Conservation (phyloP, 2,797 vertebrate species). For the Enteromius viviparus region DNA sequence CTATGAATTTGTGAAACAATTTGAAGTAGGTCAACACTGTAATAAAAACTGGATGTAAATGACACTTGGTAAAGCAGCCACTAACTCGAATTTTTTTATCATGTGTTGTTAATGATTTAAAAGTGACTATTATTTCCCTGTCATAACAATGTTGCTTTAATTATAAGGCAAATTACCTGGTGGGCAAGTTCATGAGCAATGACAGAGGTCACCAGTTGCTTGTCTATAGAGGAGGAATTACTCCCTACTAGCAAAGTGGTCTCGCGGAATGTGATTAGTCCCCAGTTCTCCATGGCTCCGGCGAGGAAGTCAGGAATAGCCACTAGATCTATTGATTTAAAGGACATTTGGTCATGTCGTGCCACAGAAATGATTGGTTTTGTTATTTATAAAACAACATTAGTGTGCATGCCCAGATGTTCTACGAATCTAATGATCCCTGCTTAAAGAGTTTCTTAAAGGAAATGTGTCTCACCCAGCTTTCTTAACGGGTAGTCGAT, state of each 20-base stretch:
- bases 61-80: background rate
- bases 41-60: background rate
- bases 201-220: conserved; percentile 86
- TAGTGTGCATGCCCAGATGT: background rate
- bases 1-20: background rate
- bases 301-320: conserved; percentile 94
- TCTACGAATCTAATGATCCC: background rate
- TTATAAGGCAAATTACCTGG: conserved; percentile 81
- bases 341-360: conserved; percentile 12
- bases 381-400: background rate
- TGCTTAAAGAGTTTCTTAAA: conserved; percentile 15
- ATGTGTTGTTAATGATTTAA: background rate
- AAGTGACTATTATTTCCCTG: background rate
- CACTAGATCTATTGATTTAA: conserved; percentile 83
- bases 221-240: conserved; percentile 84
- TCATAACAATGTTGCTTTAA: background rate
- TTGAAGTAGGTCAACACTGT: background rate
- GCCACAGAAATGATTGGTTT: background rate
- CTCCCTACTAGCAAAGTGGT: conserved; percentile 82
- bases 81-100: background rate
- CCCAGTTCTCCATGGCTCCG: conserved; percentile 98
- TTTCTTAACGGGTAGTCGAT: conserved; percentile 88
- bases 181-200: conserved; percentile 95
- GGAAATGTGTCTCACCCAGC: conserved; percentile 80
- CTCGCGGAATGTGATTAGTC: conserved; percentile 93